A percentile compares a stretch with the other conserved stretches of the same genome.
Evolutionary conservation across 2,113 vertebrate species (phyloP).

Genomic region (Panthera tigris): DNA sequence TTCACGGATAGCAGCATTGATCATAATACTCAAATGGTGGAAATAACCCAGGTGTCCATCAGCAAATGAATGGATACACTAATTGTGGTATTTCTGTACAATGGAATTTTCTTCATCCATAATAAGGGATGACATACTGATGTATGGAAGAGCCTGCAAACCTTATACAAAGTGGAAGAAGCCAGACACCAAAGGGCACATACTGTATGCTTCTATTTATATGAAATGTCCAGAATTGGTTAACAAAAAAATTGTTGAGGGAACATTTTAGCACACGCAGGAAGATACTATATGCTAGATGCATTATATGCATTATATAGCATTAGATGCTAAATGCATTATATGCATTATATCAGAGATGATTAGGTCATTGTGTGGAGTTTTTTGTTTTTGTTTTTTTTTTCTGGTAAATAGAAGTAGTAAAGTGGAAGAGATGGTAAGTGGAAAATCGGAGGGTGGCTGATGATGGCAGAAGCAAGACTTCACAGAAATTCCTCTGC

Average conservation of each 20-base stretch:
- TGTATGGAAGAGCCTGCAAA: not conserved
- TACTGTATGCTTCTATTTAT: not conserved
- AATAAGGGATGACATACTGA: too few species aligned
- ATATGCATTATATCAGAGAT: too few species aligned
- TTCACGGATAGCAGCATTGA: not conserved
- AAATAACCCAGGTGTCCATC: not conserved
- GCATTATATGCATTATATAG: too few species aligned
- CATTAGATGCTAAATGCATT: too few species aligned
- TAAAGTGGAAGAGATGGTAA: not conserved
- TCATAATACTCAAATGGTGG: not conserved
- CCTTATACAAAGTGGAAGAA: not conserved
- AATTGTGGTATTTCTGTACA: not conserved
- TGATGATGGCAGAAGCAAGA: not conserved
- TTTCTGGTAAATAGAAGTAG: not conserved
- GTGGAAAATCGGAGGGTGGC: not conserved
- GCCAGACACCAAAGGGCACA: not conserved
- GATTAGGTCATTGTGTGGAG: not conserved
- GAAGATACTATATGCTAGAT: not conserved
- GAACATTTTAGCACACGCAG: not conserved
- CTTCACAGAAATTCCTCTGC: not conserved
- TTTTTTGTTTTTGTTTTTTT: too few species aligned
- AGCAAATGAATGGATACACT: not conserved
- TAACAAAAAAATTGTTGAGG: not conserved
- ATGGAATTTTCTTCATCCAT: not conserved
- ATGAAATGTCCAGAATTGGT: not conserved